Base-by-base conservation (phyloP, 2,113 vertebrate genomes). In the Toxostoma redivivum region DNA sequence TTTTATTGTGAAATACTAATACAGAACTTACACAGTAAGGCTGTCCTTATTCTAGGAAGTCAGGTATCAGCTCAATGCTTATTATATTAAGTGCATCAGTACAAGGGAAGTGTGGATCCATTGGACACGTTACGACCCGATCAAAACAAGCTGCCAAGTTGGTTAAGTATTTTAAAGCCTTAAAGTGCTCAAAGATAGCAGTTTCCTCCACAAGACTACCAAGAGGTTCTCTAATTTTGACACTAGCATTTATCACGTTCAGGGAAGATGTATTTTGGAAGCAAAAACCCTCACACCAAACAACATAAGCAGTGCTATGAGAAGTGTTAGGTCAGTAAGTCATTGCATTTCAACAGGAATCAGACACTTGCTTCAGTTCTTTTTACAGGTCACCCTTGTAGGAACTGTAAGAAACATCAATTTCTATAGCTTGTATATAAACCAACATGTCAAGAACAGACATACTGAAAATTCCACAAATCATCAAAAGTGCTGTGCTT, bases 401-500 rank as follows among this genome's bases (percentile, higher is more conserved):
- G 97, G 94, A 97, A 90, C 87, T 92, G 91, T 95, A 97, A 97
- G 92, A 92, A 97, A 87, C 71, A 97, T 90, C 95, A 81, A 56
- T 88, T 95, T 96, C 95, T 97, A 95, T 44, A 96, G 91, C 95
- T 96, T 82, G 70, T 96, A 97, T 97, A 97, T 95, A 95, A 97
- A 96, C 95, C 95, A 94, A 95, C 92, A 66, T 96, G 97, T 97
- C 96, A 97, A 96, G 96, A 98, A 97, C 94, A 95, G 95, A 97
- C 92, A 97, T 65, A 96, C 95, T 94, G 92, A 97, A 96, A 77
- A 94, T 73, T 91, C 96, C 95, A 96, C 94, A 95, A 97, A 94
- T 97, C 90, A 95, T 94, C 84, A 96, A 98, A 98, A 98, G 97
- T 98, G 98, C 98, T 98, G 96, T 98, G 98, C 97, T 98, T 97